Percentiles rank a stretch among this genome's conserved stretches.
These are phyloP conservation scores for Drosophila monieri DNA, from an alignment of 2,888 invertebrate species.

Conservation along the genomic window DNA sequence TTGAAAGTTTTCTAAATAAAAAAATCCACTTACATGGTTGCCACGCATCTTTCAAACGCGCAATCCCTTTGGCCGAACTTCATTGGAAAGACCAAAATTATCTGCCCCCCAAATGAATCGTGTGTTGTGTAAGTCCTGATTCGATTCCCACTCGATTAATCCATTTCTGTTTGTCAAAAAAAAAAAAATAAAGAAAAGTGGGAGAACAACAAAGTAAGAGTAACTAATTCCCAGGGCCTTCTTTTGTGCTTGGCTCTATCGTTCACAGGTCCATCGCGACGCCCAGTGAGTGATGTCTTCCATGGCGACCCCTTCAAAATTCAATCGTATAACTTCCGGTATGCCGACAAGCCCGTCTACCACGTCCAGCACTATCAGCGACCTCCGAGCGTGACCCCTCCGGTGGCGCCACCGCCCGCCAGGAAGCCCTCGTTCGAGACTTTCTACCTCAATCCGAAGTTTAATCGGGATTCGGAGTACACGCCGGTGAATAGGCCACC, in stretches of 20 bases:
- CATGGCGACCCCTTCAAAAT: constrained; percentile 81
- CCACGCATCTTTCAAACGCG: neutral
- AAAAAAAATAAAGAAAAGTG: neutral
- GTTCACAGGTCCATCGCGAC: constrained; percentile 44
- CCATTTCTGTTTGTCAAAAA: constrained; percentile 11
- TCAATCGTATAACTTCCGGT: constrained; percentile 80
- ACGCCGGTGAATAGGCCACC: neutral
- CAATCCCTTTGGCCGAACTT: constrained; percentile 7
- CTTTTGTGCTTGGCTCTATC: neutral
- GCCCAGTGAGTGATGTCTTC: constrained; percentile 66
- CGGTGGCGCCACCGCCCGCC: neutral
- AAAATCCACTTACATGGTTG: constrained; percentile 16
- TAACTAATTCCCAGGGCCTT: constrained; percentile 5
- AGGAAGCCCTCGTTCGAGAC: constrained; percentile 55
- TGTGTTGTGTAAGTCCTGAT: constrained; percentile 43
- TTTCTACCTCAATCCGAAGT: constrained; percentile 73
- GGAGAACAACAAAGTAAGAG: neutral
- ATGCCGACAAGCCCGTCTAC: constrained; percentile 74
- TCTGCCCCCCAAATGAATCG: constrained; percentile 52
- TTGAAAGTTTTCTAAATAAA: constrained; percentile 7
- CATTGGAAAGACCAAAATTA: constrained; percentile 50
- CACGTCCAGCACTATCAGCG: constrained; percentile 53
- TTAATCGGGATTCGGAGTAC: constrained; percentile 27
- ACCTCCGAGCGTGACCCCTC: constrained; percentile 3
- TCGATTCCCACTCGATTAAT: neutral